phyloP scores from a whole-genome alignment of 2,113 vertebrate genomes.

The Dolichallabes microphthalmus region DNA sequence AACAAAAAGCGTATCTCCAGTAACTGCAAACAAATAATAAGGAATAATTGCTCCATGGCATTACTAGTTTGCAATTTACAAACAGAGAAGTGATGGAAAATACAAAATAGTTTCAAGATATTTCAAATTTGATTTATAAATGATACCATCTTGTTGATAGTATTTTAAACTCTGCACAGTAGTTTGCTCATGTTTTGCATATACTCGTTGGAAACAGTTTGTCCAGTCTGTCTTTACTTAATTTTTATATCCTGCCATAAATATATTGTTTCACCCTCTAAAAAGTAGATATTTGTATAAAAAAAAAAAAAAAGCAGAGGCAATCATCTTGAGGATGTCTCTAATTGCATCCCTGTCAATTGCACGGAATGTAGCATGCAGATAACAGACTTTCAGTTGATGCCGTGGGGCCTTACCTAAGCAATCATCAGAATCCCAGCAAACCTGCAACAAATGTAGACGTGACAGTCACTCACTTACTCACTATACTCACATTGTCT shows the following conservation, averaged over 20 bases:
- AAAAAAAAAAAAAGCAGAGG: constrained; percentile 51
- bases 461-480: constrained; percentile 38
- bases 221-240: constrained; percentile 39
- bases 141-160: neutral
- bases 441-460: constrained; percentile 44
- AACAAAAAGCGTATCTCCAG: constrained; percentile 6
- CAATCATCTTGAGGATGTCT: constrained; percentile 54
- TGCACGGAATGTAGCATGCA: constrained; percentile 54
- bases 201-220: constrained; percentile 19
- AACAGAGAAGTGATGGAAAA: neutral
- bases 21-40: constrained; percentile 28
- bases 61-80: constrained; percentile 1
- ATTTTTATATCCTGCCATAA: constrained; percentile 41
- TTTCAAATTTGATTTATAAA: neutral
- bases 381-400: constrained; percentile 52
- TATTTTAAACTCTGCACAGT: neutral
- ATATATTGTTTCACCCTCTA: constrained; percentile 16
- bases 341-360: constrained; percentile 56
- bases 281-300: constrained; percentile 48
- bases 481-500: too few species aligned
- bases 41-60: neutral
- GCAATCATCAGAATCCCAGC: constrained; percentile 49
- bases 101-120: neutral
- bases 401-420: constrained; percentile 42
- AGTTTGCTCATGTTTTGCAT: neutral